phyloP scores from a whole-genome alignment of 2,888 invertebrate species.

The Bursaphelenchus okinawaensis region DNA sequence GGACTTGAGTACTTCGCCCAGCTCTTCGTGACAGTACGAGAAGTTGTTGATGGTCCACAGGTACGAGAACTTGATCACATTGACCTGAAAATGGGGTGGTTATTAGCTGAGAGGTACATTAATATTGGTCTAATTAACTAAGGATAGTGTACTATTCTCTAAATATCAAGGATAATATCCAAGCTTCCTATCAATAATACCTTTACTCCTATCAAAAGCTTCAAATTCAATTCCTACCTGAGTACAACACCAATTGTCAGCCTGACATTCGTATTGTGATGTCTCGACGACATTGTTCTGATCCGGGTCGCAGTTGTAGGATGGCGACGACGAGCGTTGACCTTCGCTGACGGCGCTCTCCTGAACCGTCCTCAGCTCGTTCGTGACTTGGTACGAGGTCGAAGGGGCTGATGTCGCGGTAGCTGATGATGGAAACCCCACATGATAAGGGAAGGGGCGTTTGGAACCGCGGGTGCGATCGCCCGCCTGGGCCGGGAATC shows the following conservation, averaged over 20 bases:
- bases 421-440: background rate
- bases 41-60: constrained; percentile 99
- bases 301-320: constrained; percentile 10
- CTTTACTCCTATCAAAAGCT: too few relatives aligned
- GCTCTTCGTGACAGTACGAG: constrained; percentile 99
- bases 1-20: constrained; percentile 99
- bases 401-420: background rate
- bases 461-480: background rate
- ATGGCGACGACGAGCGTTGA: constrained; percentile 3
- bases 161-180: too few relatives aligned
- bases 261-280: constrained; percentile 59
- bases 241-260: constrained; percentile 99
- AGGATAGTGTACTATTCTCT: too few relatives aligned
- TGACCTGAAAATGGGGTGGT: constrained; percentile 25
- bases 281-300: background rate
- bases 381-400: background rate
- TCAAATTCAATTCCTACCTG: constrained; percentile 30
- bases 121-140: too few relatives aligned
- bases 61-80: constrained; percentile 95
- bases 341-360: constrained; percentile 11
- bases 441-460: background rate
- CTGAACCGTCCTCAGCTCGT: background rate
- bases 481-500: background rate
- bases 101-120: too few relatives aligned
- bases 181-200: too few relatives aligned